Percentiles rank a stretch among this genome's conserved stretches.
These are phyloP conservation scores for Nixonia krombeini DNA, from an alignment of 1,140 invertebrate species.

Conservation along the genomic window DNA sequence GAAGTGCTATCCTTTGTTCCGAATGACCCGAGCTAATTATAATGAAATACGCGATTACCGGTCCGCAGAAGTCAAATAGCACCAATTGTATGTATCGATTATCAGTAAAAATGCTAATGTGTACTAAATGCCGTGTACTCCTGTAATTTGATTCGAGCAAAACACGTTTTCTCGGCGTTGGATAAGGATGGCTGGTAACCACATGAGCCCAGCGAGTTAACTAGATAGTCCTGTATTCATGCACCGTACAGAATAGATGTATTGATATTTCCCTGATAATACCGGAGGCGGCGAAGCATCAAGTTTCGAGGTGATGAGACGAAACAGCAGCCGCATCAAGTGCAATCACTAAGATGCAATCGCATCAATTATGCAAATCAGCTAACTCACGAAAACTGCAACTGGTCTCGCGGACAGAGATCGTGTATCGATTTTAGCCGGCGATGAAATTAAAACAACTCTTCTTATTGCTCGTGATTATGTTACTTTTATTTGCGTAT, in stretches of 20 bases:
- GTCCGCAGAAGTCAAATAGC: constrained; percentile 9
- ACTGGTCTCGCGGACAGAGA: too few relatives aligned
- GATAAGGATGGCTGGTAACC: constrained; percentile 23
- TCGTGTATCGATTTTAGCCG: too few relatives aligned
- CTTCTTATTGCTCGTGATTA: too few relatives aligned
- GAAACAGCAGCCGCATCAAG: constrained; percentile 17
- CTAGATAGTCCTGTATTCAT: constrained; percentile 33
- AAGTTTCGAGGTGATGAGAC: constrained; percentile 19
- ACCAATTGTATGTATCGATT: constrained; percentile 20
- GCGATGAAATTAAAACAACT: too few relatives aligned
- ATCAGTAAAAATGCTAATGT: constrained; percentile 36
- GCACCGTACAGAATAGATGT: constrained; percentile 16
- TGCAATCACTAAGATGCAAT: constrained; percentile 19
- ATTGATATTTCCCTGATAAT: constrained; percentile 30
- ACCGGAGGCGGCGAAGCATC: constrained; percentile 10
- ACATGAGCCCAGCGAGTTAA: constrained; percentile 21
- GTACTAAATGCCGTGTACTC: constrained; percentile 26
- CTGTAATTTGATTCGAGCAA: constrained; percentile 23
- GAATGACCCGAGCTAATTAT: not conserved
- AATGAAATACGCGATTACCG: not conserved
- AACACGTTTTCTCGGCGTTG: constrained; percentile 16
- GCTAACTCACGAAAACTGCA: too few relatives aligned
- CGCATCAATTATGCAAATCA: constrained; percentile 23
- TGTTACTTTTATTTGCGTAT: too few relatives aligned
- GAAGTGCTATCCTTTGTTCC: not conserved